Evolutionary conservation across 1,140 invertebrate species (phyloP).

Genomic region (Maconellicoccus hirsutus): DNA sequence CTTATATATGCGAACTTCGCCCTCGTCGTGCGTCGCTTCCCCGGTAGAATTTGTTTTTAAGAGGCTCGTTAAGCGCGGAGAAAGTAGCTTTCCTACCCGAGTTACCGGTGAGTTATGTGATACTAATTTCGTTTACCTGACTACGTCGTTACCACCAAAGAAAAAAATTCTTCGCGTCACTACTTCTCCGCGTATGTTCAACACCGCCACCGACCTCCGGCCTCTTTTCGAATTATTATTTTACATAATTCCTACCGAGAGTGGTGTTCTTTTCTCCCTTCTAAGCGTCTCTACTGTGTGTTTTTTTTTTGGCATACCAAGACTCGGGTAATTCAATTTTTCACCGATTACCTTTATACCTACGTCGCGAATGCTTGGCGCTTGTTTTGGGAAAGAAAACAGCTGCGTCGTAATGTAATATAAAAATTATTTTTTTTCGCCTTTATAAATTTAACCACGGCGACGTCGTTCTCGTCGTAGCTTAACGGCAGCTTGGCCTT

Average conservation of each 20-base stretch:
- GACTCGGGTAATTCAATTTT: conserved; percentile 3
- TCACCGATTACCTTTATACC: background rate
- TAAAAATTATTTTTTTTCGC: background rate
- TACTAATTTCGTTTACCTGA: conserved; percentile 4
- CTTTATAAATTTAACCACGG: background rate
- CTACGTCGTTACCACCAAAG: background rate
- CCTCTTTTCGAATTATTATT: background rate
- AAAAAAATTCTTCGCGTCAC: background rate
- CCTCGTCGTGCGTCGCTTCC: background rate
- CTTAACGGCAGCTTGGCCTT: no score
- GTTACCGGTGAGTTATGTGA: conserved; percentile 4
- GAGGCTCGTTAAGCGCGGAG: conserved; percentile 1
- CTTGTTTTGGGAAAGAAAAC: background rate
- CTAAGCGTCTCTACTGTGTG: no score
- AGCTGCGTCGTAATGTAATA: background rate
- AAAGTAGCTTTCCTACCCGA: background rate
- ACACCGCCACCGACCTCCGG: background rate
- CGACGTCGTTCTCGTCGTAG: no score
- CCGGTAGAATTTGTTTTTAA: background rate
- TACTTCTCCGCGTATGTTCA: background rate
- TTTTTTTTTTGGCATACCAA: no score
- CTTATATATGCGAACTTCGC: background rate
- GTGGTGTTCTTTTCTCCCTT: background rate
- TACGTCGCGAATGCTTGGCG: background rate
- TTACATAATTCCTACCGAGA: background rate